These are phyloP conservation scores for Apeira syringaria DNA, from an alignment of 2,888 invertebrate species.

Conservation along the genomic window DNA sequence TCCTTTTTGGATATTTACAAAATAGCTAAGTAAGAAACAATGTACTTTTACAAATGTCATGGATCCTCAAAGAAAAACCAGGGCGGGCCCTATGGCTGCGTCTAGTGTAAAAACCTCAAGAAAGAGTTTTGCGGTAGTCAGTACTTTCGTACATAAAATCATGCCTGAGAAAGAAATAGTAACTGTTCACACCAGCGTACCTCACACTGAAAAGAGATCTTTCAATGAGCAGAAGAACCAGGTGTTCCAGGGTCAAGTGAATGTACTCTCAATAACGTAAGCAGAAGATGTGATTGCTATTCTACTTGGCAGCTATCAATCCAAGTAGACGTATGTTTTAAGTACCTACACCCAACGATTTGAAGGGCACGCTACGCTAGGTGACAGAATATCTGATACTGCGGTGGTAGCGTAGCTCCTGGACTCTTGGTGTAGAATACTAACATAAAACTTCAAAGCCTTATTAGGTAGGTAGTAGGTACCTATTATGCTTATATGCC, in stretches of 20 bases:
- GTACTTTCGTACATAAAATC: conserved; percentile 41
- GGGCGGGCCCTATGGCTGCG: conserved; percentile 61
- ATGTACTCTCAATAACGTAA: conserved; percentile 70
- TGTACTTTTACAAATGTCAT: conserved; percentile 32
- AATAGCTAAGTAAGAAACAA: background rate
- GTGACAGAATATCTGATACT: too few relatives aligned
- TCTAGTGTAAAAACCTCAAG: conserved; percentile 49
- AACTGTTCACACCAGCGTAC: conserved; percentile 64
- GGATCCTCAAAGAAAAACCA: conserved; percentile 61
- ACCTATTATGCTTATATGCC: too few relatives aligned
- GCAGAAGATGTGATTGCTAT: conserved; percentile 27
- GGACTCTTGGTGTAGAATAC: too few relatives aligned
- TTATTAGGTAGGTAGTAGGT: too few relatives aligned
- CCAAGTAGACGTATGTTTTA: too few relatives aligned
- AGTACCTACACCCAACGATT: too few relatives aligned
- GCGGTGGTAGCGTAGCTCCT: too few relatives aligned
- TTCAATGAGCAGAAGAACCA: conserved; percentile 59
- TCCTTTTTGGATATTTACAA: background rate
- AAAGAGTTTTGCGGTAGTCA: conserved; percentile 55
- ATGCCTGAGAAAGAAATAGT: conserved; percentile 58
- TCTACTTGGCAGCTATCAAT: too few relatives aligned
- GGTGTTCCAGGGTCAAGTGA: conserved; percentile 66
- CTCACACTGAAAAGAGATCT: conserved; percentile 55
- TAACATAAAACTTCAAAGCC: too few relatives aligned
- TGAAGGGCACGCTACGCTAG: too few relatives aligned